phyloP scores from a whole-genome alignment of 2,888 invertebrate species.

The Ophion costatus region DNA sequence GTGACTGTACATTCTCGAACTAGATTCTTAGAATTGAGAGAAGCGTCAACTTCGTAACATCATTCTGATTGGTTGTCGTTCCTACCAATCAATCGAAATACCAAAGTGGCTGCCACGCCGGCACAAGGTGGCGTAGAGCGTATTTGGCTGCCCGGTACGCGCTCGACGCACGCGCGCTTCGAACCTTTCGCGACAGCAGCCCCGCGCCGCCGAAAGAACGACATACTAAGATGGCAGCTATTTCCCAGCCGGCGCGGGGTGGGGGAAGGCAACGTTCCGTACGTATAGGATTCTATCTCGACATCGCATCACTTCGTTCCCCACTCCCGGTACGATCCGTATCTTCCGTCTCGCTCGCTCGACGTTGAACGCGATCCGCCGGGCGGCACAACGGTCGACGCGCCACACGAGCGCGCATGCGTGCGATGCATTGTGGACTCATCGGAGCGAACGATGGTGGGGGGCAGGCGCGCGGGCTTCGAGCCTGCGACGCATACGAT shows the following conservation, averaged over 20 bases:
- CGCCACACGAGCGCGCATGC: constrained; percentile 7
- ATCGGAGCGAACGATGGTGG: background rate
- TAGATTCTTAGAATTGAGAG: too few relatives aligned
- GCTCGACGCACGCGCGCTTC: background rate
- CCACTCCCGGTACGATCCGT: background rate
- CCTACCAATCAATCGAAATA: background rate
- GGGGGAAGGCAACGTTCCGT: background rate
- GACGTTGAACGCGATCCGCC: background rate
- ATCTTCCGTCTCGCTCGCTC: too few relatives aligned
- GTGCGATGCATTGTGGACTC: constrained; percentile 14
- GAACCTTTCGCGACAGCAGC: background rate
- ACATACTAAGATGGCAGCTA: background rate
- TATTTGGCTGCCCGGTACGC: background rate
- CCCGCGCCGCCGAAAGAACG: background rate
- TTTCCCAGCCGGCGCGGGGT: background rate
- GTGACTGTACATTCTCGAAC: too few relatives aligned
- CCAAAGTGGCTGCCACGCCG: background rate
- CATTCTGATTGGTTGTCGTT: background rate
- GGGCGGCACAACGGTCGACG: constrained; percentile 52
- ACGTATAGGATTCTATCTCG: background rate
- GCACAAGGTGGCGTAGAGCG: background rate
- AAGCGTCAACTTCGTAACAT: too few relatives aligned
- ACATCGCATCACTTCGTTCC: background rate
- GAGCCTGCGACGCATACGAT: constrained; percentile 24
- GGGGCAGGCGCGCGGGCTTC: constrained; percentile 36